Base-by-base conservation (phyloP, 2,888 invertebrate species). In the Argyresthia albistria region DNA sequence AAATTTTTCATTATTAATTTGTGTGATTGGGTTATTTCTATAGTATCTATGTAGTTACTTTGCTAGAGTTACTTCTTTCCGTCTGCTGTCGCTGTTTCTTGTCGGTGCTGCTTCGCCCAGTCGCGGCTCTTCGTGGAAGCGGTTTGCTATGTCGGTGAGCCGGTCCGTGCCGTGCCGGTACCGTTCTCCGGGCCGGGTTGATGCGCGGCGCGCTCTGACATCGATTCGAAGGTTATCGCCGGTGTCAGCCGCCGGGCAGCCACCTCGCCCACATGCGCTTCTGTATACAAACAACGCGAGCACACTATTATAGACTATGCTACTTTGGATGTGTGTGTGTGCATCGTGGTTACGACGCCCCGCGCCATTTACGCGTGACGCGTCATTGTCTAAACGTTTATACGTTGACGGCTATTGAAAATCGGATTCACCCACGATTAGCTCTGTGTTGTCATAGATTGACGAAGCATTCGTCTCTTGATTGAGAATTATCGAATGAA, bases 231-330 rank as follows among this genome's bases (percentile, higher is more conserved):
- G 86, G 84, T 84, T 84, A 86, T 83, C 83, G 74, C 55, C 70
- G 71, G 80, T 76, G 84, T 86, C 84, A 83, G 77, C 83, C 83
- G 82, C 83, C 84, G 83, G 76, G 66, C 71, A 66, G 64, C 60
- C 64, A 60, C 59, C 75, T 69, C 77, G 78, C 82, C 80, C 76
- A 82, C 83, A 80, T 73, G 73, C 80, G 74, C 71, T 67, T 75
- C 66, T 76, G 77, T 79, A 73, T 79, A 79, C 78, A 78, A 78
- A 77, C 78, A 78, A 69, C 63, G 79, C 79, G 81, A 78, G 25
- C 51, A 14, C 45, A 15, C 46, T 37, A 15, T 15, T 14, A 15
- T 46, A 45, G 46, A n/a, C 35, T 42, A 8, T 12, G 11, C 25
- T 25, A 25, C 25, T 25, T 25, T 25, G 35, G 45, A 43, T 36